Percentiles rank a stretch among this genome's conserved stretches.
phyloP scores from a whole-genome alignment of 2,113 vertebrate species.

The Holacanthus passer region DNA sequence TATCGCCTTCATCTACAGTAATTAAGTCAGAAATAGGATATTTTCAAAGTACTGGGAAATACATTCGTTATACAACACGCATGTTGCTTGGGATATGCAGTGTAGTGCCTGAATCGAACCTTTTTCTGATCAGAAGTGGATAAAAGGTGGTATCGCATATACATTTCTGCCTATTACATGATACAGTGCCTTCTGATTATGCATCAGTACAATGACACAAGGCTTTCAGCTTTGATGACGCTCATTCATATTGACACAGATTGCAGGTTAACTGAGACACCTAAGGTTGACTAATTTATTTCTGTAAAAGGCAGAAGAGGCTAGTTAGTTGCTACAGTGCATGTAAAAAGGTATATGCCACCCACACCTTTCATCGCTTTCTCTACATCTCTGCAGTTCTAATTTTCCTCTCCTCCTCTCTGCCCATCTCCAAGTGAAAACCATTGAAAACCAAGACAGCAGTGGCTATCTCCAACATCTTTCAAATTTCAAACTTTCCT shows the following conservation, averaged over 20 bases:
- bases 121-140: neutral
- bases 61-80: too few species aligned
- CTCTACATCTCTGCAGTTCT: slow-evolving; percentile 27
- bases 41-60: neutral
- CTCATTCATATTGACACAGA: neutral
- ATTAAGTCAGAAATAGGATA: neutral
- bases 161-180: neutral
- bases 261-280: neutral
- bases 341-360: neutral
- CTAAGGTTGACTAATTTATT: slow-evolving; percentile 5
- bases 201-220: neutral
- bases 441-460: slow-evolving; percentile 12
- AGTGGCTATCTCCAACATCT: slow-evolving; percentile 23
- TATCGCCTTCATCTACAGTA: neutral
- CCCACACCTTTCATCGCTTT: slow-evolving; percentile 15
- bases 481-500: slow-evolving; percentile 19
- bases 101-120: neutral
- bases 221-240: neutral
- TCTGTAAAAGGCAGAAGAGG: slow-evolving; percentile 22
- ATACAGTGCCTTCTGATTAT: neutral
- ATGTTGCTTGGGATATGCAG: neutral
- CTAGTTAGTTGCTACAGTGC: slow-evolving; percentile 1
- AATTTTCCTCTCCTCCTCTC: slow-evolving; percentile 26
- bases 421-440: slow-evolving; percentile 23
- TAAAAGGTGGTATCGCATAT: neutral